Evolutionary conservation across 2,113 vertebrate species (phyloP), one percentile per base, ranked within the genome.

Genomic region (Proteles cristata): DNA sequence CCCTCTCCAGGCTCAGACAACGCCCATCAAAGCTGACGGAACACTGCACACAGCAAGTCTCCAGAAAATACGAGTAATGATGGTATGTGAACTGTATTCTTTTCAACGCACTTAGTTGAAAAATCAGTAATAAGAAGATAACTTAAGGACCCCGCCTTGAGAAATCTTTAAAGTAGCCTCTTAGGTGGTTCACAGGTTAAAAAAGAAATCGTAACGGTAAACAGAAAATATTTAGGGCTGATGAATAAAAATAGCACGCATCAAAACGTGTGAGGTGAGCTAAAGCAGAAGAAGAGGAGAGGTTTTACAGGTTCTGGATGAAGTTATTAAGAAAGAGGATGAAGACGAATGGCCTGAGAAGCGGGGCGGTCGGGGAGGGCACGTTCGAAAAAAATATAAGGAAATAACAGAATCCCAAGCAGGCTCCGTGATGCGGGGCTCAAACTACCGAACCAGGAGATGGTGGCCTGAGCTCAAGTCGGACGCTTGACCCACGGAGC

Each of bases 81-180:
- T 25, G 68, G 16, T 68, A 43, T 14, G 80, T 66, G 53, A 19
- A 88, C 17, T 65, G 43, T 74, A 92, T 76, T 89, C 65, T 95
- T 80, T 88, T 48, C 45, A 66, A 55, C 69, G 39, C 11, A 66
- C 65, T 85, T 69, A 97, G 76, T n/a, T 90, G 82, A 97, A 90
- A 96, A 97, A 61, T 85, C 26, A 91, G 21, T 71, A 96, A 74
- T 26, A 82, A 84, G 71, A 82, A 68, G 28, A 11, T 69, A 94
- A 83, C 63, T 90, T 55, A n/a, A 89, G 23, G 92, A 83, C 74
- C 16, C 21, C 33, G 43, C 19, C 25, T 35, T 93, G 84, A 43
- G 26, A 90, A 94, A 73, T 93, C 50, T 93, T 85, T 81, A 88
- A 89, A 92, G 61, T 55, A 65, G 14, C 45, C 19, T 74, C 93